phyloP scores from a whole-genome alignment of 2,113 vertebrate genomes.

The Acrocephalus kingi region DNA sequence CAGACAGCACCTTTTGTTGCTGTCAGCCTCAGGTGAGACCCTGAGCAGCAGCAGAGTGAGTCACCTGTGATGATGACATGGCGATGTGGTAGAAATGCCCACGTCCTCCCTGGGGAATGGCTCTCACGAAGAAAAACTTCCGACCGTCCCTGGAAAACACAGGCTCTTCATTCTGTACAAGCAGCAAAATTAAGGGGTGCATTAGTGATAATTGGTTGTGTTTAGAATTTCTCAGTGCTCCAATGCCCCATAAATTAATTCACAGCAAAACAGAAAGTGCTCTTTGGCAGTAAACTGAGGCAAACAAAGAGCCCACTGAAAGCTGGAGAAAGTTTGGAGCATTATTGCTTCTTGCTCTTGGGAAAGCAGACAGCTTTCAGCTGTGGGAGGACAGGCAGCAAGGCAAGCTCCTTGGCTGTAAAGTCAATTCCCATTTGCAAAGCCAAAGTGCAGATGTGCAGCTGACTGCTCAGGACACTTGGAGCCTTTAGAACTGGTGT shows the following conservation, averaged over 20 bases:
- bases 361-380: background rate
- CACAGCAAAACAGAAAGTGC: background rate
- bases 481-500: background rate
- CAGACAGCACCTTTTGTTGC: background rate
- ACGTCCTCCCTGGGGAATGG: slow-evolving; percentile 89
- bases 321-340: background rate
- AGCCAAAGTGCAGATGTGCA: background rate
- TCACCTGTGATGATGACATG: slow-evolving; percentile 91
- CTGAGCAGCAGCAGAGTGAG: background rate
- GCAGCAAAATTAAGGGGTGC: background rate
- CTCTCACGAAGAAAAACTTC: slow-evolving; percentile 92
- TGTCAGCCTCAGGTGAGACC: background rate
- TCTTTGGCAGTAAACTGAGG: background rate
- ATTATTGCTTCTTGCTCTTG: background rate
- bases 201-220: background rate
- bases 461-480: background rate
- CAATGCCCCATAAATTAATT: background rate
- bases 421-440: background rate
- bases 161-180: slow-evolving; percentile 86
- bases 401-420: background rate
- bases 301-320: background rate
- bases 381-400: background rate
- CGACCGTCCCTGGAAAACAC: slow-evolving; percentile 90
- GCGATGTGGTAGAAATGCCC: slow-evolving; percentile 95
- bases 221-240: background rate